phyloP scores from a whole-genome alignment of 2,797 vertebrate species.

The Sylvia borin region DNA sequence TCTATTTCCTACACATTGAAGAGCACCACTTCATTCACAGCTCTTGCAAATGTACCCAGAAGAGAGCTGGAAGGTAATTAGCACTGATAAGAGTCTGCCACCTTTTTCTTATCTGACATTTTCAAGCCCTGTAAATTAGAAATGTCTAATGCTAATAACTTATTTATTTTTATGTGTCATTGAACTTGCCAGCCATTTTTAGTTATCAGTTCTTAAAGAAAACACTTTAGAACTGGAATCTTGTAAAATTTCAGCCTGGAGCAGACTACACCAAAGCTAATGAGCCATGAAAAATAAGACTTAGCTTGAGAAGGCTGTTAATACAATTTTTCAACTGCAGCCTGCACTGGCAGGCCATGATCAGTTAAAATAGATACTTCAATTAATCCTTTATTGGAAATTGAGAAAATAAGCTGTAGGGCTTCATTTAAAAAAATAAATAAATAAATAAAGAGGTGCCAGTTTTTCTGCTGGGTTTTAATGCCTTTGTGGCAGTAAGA shows the following conservation, averaged over 20 bases:
- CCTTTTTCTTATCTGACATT: background rate
- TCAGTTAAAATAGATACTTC: background rate
- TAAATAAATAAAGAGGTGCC: background rate
- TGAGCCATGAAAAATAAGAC: conserved; percentile 10
- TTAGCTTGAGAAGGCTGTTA: background rate
- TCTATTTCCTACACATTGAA: background rate
- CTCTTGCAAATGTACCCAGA: background rate
- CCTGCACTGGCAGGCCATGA: background rate
- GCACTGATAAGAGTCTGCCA: background rate
- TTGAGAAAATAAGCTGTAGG: background rate
- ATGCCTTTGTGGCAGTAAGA: background rate
- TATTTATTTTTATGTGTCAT: background rate
- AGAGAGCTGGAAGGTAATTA: background rate
- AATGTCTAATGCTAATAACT: background rate
- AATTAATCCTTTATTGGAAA: background rate
- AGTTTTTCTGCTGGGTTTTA: background rate
- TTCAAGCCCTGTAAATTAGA: background rate
- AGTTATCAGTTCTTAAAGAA: background rate
- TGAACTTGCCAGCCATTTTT: background rate
- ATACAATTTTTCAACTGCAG: background rate
- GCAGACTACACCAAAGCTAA: background rate
- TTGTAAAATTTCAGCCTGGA: conserved; percentile 16
- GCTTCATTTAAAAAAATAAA: background rate
- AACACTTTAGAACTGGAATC: background rate
- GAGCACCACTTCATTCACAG: background rate